Percentiles rank a stretch among this genome's conserved stretches.
Evolutionary conservation across 2,888 invertebrate genomes (phyloP).

Genomic region (Erebia epiphron): DNA sequence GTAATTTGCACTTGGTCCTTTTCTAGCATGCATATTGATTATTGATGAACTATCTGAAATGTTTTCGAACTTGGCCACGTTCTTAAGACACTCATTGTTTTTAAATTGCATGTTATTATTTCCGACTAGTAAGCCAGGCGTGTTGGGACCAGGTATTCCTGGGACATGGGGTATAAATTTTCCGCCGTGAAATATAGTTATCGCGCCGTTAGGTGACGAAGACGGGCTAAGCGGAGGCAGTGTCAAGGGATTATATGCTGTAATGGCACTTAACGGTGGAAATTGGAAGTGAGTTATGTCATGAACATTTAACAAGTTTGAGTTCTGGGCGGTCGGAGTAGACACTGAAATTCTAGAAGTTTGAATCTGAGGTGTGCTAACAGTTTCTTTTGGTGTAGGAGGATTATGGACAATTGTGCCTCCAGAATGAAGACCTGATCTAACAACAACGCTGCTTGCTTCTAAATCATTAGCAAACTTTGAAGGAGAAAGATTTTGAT

Average conservation of each 20-base stretch:
- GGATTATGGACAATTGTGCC: constrained; percentile 89
- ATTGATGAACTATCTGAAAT: constrained; percentile 48
- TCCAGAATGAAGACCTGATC: constrained; percentile 92
- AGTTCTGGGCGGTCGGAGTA: constrained; percentile 65
- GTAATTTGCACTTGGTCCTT: constrained; percentile 53
- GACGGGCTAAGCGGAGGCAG: constrained; percentile 81
- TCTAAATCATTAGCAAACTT: constrained; percentile 73
- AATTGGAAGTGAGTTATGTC: constrained; percentile 84
- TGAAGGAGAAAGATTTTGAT: constrained; percentile 75
- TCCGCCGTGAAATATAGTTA: constrained; percentile 86
- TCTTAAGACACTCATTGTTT: constrained; percentile 54
- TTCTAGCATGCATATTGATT: constrained; percentile 49
- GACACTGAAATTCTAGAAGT: constrained; percentile 83
- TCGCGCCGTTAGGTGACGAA: constrained; percentile 81
- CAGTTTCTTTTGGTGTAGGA: constrained; percentile 75
- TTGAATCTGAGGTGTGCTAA: constrained; percentile 71
- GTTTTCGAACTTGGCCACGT: constrained; percentile 51
- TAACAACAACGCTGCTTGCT: constrained; percentile 88
- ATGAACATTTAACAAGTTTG: constrained; percentile 80
- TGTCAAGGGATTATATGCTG: constrained; percentile 87
- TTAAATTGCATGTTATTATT: constrained; percentile 54
- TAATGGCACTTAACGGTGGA: constrained; percentile 87
- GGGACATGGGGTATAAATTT: constrained; percentile 93
- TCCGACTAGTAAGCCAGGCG: constrained; percentile 72
- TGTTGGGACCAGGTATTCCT: constrained; percentile 93